Evolutionary conservation across 1,140 invertebrate species (phyloP).

Genomic region (Drosophila ambigua): DNA sequence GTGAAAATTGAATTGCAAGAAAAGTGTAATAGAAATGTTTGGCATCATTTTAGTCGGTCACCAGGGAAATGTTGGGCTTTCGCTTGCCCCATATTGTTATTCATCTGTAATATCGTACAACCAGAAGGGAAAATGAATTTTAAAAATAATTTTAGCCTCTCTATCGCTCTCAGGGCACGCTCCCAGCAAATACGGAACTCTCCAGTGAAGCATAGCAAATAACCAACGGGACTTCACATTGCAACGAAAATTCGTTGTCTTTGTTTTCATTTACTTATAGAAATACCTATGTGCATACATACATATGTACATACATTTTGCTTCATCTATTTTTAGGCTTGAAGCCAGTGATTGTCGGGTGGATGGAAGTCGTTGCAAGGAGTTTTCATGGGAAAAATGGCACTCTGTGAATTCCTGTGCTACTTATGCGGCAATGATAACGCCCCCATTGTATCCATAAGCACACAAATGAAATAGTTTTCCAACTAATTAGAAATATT

Average conservation of each 20-base stretch:
- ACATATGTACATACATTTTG: neutral
- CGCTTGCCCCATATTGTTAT: constrained; percentile 31
- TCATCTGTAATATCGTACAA: constrained; percentile 46
- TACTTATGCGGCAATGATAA: neutral
- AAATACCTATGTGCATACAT: no score
- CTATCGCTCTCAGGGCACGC: no score
- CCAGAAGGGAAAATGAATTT: constrained; percentile 6
- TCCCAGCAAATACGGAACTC: no score
- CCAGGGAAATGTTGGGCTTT: constrained; percentile 39
- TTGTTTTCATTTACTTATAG: no score
- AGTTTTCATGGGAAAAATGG: neutral
- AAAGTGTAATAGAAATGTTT: constrained; percentile 61
- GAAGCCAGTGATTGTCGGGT: neutral
- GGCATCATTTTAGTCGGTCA: constrained; percentile 52
- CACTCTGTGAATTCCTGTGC: neutral
- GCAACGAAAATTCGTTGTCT: no score
- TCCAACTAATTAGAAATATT: no score
- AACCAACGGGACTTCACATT: no score
- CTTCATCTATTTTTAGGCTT: neutral
- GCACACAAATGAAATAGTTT: no score
- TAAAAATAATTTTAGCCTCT: no score
- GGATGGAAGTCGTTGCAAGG: neutral
- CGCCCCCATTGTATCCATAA: neutral
- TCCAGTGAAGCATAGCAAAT: no score
- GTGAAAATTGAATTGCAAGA: constrained; percentile 69